Evolutionary conservation across 2,113 vertebrate genomes (phyloP), one percentile per base, ranked within the genome.

Genomic region (Cyanocitta stelleri): DNA sequence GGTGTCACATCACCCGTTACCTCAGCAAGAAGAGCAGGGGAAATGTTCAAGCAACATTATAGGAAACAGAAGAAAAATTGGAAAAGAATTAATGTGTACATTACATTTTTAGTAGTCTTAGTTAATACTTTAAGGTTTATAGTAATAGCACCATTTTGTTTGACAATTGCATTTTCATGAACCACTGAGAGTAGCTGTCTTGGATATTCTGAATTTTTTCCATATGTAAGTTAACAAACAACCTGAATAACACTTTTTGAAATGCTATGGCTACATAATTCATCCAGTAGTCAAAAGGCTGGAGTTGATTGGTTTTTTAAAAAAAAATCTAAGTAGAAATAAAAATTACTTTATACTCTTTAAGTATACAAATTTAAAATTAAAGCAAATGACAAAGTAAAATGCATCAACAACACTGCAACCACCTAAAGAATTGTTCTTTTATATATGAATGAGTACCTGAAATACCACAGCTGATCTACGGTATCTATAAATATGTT

Each of bases 151-250:
- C 62, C 59, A 20, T 68, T 92, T 93, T 59, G 10, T 84, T 75
- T 89, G 46, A 75, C 71, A 90, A 67, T 76, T 96, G 15, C 46
- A 80, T 90, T 78, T 84, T 91, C 93, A 86, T 66, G 41, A 94
- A 89, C 17, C 63, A 71, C 68, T 37, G 62, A 71, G 49, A 52
- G 37, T 75, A 90, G 63, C 8, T 76, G 27, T 87, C 56, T 71
- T 87, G 90, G 46, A 84, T 77, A 93, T 71, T 81, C 21, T 66
- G 41, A 24, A 39, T 39, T 92, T 90, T 92, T 96, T 76, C 55
- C 26, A 2, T 24, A 39, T 12, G 32, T 73, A 77, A 26, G 59
- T 93, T 76, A 85, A 85, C 8, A 83, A 93, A 90, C 29, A 89
- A 64, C 76, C 67, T 73, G n/a, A 32, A 68, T 37, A 95, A 74